Evolutionary conservation across 2,113 vertebrate genomes (phyloP).

Genomic region (Syngnathus floridae): DNA sequence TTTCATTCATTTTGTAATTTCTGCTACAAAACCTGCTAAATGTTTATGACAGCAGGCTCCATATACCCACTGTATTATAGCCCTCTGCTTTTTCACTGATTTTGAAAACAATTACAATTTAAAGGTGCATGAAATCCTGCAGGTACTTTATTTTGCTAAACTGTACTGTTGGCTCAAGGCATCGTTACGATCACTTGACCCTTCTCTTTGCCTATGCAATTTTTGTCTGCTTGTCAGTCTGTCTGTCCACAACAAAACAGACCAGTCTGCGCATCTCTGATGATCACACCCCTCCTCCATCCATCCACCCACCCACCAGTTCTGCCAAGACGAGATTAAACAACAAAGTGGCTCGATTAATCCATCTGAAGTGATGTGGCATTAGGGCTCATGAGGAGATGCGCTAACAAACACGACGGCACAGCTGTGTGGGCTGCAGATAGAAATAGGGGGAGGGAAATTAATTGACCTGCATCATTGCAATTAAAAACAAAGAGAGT

Average conservation of each 20-base stretch:
- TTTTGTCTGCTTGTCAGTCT: slow-evolving; percentile 51
- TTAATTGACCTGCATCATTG: slow-evolving; percentile 74
- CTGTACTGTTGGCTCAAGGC: slow-evolving; percentile 21
- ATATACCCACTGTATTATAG: too few species aligned
- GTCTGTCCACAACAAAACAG: slow-evolving; percentile 66
- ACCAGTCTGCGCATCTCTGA: slow-evolving; percentile 55
- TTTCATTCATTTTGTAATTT: too few species aligned
- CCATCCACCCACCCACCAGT: slow-evolving; percentile 52
- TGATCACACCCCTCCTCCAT: slow-evolving; percentile 47
- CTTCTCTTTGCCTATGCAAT: slow-evolving; percentile 18
- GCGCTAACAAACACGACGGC: slow-evolving; percentile 59
- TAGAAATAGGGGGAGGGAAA: slow-evolving; percentile 65
- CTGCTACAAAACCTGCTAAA: too few species aligned
- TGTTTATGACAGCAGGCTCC: too few species aligned
- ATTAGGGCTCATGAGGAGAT: slow-evolving; percentile 71
- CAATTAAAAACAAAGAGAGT: slow-evolving; percentile 71
- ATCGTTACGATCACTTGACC: slow-evolving; percentile 20
- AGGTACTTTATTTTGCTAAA: neutral
- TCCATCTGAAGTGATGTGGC: slow-evolving; percentile 71
- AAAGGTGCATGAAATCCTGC: neutral
- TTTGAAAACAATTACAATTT: too few species aligned
- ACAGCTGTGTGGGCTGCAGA: slow-evolving; percentile 67
- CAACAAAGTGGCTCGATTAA: slow-evolving; percentile 72
- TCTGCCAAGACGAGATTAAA: slow-evolving; percentile 75
- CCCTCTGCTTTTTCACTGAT: too few species aligned